phyloP scores from a whole-genome alignment of 2,797 vertebrate species.

The Chiloscyllium punctatum region DNA sequence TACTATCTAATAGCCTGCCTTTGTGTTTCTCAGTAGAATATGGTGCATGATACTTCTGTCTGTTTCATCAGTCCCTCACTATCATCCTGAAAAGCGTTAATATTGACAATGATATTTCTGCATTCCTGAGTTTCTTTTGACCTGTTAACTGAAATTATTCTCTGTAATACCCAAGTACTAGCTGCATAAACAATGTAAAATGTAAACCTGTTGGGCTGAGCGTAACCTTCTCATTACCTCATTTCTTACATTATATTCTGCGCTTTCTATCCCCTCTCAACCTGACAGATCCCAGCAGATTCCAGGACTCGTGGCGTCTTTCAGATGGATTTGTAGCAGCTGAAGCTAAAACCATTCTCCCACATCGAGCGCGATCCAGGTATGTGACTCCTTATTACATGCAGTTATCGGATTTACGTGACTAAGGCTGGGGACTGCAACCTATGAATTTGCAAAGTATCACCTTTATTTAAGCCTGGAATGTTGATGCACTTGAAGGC shows the following conservation, averaged over 20 bases:
- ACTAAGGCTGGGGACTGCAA: background rate
- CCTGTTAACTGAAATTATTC: background rate
- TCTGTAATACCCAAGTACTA: background rate
- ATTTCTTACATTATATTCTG: background rate
- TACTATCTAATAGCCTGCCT: background rate
- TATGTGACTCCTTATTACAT: slow-evolving; percentile 45
- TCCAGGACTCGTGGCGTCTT: slow-evolving; percentile 94
- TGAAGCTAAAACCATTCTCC: slow-evolving; percentile 92
- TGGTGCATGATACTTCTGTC: background rate
- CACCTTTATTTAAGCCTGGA: background rate
- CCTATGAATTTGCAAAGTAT: background rate
- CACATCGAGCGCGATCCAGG: slow-evolving; percentile 91
- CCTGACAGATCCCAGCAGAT: slow-evolving; percentile 78
- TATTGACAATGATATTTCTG: background rate
- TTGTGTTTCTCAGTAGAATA: background rate
- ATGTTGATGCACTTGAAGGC: background rate
- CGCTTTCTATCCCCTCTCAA: slow-evolving; percentile 41
- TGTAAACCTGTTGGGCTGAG: background rate
- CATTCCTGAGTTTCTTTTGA: background rate
- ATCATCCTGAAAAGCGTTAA: background rate
- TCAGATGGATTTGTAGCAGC: slow-evolving; percentile 94
- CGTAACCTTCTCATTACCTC: too few relatives aligned
- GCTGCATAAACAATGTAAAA: too few relatives aligned
- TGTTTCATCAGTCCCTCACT: background rate
- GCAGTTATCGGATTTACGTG: background rate